Evolutionary conservation across 2,797 vertebrate genomes (phyloP).

Genomic region (Coregonus sp.): DNA sequence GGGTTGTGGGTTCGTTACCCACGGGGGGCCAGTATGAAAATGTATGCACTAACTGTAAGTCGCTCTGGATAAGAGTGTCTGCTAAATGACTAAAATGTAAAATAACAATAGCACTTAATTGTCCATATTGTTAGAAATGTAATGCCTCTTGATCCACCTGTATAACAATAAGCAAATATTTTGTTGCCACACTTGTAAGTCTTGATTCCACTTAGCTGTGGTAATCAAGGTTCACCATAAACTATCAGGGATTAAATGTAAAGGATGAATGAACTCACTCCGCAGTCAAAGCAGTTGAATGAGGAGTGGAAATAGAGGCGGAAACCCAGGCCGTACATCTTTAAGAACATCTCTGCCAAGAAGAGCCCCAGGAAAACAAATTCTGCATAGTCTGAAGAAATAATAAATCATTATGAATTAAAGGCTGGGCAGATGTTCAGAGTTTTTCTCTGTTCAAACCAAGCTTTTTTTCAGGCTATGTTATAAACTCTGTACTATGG

Average conservation of each 20-base stretch:
- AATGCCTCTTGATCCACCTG: neutral
- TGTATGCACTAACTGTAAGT: too few relatives aligned
- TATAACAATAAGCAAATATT: neutral
- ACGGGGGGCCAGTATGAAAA: too few relatives aligned
- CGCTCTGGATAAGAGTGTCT: too few relatives aligned
- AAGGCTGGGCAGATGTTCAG: neutral
- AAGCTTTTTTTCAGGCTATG: neutral
- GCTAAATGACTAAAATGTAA: too few relatives aligned
- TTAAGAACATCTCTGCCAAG: constrained; percentile 97
- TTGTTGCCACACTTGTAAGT: too few relatives aligned
- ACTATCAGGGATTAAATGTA: neutral
- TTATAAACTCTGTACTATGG: neutral
- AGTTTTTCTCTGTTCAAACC: neutral
- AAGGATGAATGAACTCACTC: constrained; percentile 78
- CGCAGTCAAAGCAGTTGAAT: constrained; percentile 99
- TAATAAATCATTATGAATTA: constrained; percentile 27
- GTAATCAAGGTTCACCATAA: neutral
- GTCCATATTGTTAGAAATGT: neutral
- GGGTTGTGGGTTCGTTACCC: too few relatives aligned
- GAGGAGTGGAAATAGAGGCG: constrained; percentile 98
- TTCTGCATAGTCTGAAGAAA: constrained; percentile 95
- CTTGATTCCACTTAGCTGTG: too few relatives aligned
- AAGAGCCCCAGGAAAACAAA: constrained; percentile 98
- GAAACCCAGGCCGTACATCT: constrained; percentile 97
- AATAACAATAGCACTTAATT: neutral